Base-by-base conservation (phyloP, 2,888 invertebrate species). In the Cotesia congregata region DNA sequence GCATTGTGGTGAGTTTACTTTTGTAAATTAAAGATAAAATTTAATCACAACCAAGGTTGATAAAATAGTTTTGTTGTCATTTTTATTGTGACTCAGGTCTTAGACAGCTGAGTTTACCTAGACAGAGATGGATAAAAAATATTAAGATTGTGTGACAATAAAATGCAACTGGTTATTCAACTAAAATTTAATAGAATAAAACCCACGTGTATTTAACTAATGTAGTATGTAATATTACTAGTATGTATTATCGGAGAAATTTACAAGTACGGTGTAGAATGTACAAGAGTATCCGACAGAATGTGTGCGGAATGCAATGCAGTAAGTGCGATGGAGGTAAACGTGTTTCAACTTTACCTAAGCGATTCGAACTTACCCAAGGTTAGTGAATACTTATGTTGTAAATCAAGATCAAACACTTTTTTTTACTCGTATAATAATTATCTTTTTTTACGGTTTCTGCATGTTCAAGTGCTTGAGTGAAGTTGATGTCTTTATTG, bases 281-380 rank as follows among this genome's bases (percentile, higher is more conserved):
- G 38, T 38, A 67, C 6, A 0, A 38, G 9, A 50, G 50, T 50
- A 50, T 50, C 12, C 12, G 50, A 3, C 3, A 3, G 12, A 50
- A 50, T 50, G 12, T 50, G 12, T 50, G 50, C 9, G 12, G 50
- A 50, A 67, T 67, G 67, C 12, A 67, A 38, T 38, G 30, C 12
- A 38, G 67, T 67, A 12, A 50, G 50, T 39, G 20, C 6, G 39
- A 65, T 41, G 65, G 75, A 78, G 77, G 77, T 59, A 72, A 78
- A 78, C 78, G 64, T 72, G 75, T 77, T 77, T 67, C 40, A 77
- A 67, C 60, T 72, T 50, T 65, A 50, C 72, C 39, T 60, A 20
- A 67, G 70, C 77, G 62, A 72, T 20, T 60, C 71, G 71, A 72
- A 72, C 71, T 72, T 61, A 62, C 61, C 40, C 71, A 72, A 72